These are phyloP conservation scores for Megalurothrips usitatus DNA, from an alignment of 2,888 invertebrate genomes.

Conservation along the genomic window DNA sequence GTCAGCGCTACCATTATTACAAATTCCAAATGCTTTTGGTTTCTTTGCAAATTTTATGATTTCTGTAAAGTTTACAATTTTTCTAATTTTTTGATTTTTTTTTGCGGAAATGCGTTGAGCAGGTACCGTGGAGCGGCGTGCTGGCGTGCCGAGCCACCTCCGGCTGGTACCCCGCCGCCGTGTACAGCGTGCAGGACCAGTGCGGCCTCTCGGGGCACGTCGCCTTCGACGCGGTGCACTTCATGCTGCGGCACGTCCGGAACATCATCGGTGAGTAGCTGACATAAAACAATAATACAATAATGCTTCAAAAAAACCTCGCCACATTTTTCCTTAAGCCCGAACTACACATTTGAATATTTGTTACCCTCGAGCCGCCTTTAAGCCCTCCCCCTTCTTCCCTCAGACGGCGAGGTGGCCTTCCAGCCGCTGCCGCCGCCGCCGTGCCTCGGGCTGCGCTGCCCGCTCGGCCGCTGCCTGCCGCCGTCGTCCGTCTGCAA, in stretches of 20 bases:
- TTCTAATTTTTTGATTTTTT: no score
- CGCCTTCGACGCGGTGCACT: constrained; percentile 54
- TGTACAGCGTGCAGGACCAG: constrained; percentile 54
- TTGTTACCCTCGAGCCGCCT: neutral
- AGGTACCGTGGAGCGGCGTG: constrained; percentile 58
- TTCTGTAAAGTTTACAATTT: no score
- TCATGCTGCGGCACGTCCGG: constrained; percentile 51
- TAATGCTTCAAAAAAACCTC: no score
- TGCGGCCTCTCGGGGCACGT: constrained; percentile 52
- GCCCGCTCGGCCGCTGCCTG: constrained; percentile 66
- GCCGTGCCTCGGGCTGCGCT: constrained; percentile 59
- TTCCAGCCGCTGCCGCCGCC: constrained; percentile 35
- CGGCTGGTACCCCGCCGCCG: constrained; percentile 69
- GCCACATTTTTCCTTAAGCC: no score
- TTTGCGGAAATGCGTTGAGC: no score
- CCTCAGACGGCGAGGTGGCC: neutral
- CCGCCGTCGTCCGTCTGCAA: constrained; percentile 58
- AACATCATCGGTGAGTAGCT: constrained; percentile 49
- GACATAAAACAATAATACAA: neutral
- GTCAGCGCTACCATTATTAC: no score
- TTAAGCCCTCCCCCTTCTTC: neutral
- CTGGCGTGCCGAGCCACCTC: constrained; percentile 60
- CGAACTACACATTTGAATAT: no score
- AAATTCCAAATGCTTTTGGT: no score
- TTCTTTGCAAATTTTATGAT: no score